Base-by-base conservation (phyloP, 2,888 invertebrate species). In the Acrocyrtus sp. region DNA sequence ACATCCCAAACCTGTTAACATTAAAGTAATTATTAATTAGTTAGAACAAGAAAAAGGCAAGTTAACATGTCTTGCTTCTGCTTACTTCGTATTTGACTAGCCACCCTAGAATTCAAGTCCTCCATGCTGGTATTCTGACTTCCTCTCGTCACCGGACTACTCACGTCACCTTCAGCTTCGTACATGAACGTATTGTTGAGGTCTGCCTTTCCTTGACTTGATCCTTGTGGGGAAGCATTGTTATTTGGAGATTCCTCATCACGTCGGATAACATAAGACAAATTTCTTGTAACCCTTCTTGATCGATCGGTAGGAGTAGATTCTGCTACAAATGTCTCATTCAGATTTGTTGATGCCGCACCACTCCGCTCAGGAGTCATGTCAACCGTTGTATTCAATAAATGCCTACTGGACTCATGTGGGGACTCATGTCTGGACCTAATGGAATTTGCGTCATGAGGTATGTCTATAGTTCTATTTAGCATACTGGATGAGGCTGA, bases 191-290 rank as follows among this genome's bases (percentile, higher is more conserved):
- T 76, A 15, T 24, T 51, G 50, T 73, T 76, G 24, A 73, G 43
- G 19, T 63, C 63, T 6, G 47, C 41, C 21, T 26, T 27, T 3
- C 58, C 21, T 27, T 47, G 5, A 10, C 34, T 50, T 4, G 48
- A 17, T 2, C 2, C 48, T n/a, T 57, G 34, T 3, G 26, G 45
- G 4, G 68, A 29, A 24, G 62, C 74, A 58, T 76, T 77, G 27
- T 72, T 72, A 12, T 60, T 57, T 15, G 73, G 72, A 1, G 74
- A 72, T 22, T 76, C 73, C 29, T 70, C 74, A 19, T 77, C 77
- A n/a, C 77, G 53, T 8, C 75, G 67, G 60, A 79, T 76, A 10
- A 79, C 76, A 29, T 79, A 79, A 0, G 79, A 79, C 17, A 73
- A 17, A 27, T 79, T 79, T 17, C 79, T 24, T 1, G 77, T 74